Evolutionary conservation across 2,797 vertebrate species (phyloP).

Genomic region (Carduelis carduelis): DNA sequence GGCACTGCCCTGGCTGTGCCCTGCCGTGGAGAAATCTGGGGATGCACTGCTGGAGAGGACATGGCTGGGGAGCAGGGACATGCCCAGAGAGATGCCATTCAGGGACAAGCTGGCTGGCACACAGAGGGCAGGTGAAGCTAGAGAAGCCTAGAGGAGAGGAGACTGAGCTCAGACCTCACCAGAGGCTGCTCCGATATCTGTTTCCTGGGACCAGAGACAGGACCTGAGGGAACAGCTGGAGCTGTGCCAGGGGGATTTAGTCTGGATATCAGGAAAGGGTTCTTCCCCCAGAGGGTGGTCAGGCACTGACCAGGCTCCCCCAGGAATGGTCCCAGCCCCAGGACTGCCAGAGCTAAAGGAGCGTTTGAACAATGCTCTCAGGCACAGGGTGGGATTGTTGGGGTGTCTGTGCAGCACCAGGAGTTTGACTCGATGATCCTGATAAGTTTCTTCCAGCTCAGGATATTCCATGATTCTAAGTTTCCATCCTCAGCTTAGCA

Average conservation of each 20-base stretch:
- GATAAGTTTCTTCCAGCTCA: not conserved
- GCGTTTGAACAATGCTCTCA: accelerated
- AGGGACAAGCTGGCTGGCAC: not conserved
- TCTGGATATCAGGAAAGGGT: not conserved
- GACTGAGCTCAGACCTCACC: not conserved
- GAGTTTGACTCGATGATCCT: accelerated
- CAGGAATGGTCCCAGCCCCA: accelerated
- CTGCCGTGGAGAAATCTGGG: not conserved
- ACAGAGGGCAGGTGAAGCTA: not conserved
- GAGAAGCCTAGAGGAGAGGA: not conserved
- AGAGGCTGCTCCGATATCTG: accelerated
- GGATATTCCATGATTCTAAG: not conserved
- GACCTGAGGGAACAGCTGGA: not conserved
- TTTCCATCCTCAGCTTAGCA: not conserved
- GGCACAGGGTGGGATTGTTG: not conserved
- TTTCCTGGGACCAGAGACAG: not conserved
- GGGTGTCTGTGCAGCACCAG: not conserved
- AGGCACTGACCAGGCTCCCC: accelerated
- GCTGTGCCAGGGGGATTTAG: not conserved
- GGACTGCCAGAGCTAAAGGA: not conserved
- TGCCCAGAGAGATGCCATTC: not conserved
- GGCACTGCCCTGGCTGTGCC: not conserved
- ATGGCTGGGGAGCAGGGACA: not conserved
- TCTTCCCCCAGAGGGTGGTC: not conserved
- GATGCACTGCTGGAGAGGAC: not conserved